Evolutionary conservation across 1,140 invertebrate genomes (phyloP), one percentile per base, ranked within the genome.

Genomic region (Tetramorium alpestre): DNA sequence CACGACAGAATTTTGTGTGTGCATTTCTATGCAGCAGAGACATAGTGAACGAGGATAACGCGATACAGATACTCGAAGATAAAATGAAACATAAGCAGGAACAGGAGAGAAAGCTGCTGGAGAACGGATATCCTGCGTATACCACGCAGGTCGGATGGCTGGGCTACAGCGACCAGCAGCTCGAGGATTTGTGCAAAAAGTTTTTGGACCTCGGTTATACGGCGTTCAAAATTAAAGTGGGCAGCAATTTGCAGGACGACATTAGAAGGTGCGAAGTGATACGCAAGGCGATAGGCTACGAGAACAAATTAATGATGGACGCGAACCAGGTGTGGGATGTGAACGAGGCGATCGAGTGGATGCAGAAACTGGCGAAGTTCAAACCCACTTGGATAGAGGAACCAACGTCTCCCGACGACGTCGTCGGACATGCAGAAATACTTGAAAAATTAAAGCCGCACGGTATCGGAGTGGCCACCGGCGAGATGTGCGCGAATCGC

Each of bases 251-350:
- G n/a, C 94, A 98, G 86, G 97, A 98, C 88, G 98, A 99, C 92
- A 96, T 97, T 33, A 95, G 96, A 91, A 95, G 98, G 77, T 97
- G 97, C 86, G 94, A 95, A 84, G 92, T 97, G 1, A 97, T 99
- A 0, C 95, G 98, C 49, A 96, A 97, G 72, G 95, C 95, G n/a
- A 98, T 99, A 89, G 98, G 98, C 8, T 93, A 96, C 41, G 96
- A 98, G 16, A 97, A 97, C 65, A 95, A 96, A 80, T 89, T 98
- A 96, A 98, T 99, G 98, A 96, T 99, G 2, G 98, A 99, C 94
- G 98, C 98, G 0, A 99, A 99, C 95, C 98, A 99, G 96, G 96
- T 97, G 6, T 99, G 98, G 98, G 98, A 98, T 87, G 97, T 99
- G 2, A 92, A 96, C 28, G 96, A 98, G 94, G 97, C 98, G 0